These are phyloP conservation scores for Drosophila pseudoobscura DNA, from an alignment of 1,140 invertebrate genomes.

Conservation along the genomic window DNA sequence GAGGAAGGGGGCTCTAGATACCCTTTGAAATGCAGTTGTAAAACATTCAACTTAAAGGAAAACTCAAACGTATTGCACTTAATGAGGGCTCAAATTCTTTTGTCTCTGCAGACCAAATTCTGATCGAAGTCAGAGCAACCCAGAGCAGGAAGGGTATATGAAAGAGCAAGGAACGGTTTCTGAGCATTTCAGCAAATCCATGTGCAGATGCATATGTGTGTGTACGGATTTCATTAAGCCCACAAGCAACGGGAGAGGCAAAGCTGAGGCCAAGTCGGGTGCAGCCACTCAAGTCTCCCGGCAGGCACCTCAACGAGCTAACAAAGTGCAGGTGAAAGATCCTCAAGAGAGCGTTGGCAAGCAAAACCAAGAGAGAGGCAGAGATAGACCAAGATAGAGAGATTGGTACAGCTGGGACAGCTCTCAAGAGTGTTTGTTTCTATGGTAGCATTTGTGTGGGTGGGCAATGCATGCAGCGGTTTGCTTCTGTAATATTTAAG, in stretches of 20 bases:
- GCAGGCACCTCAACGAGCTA: constrained; percentile 43
- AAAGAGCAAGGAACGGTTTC: background rate
- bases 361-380: no score
- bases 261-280: background rate
- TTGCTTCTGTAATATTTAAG: constrained; percentile 35
- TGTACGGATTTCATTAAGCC: constrained; percentile 57
- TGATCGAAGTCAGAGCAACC: background rate
- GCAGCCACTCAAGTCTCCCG: constrained; percentile 52
- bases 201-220: constrained; percentile 2
- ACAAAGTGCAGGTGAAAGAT: constrained; percentile 55
- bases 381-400: background rate
- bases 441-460: background rate
- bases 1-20: background rate
- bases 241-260: constrained; percentile 8
- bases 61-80: background rate
- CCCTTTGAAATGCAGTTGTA: background rate
- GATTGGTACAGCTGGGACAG: constrained; percentile 7
- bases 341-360: constrained; percentile 31
- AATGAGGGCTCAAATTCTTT: no score
- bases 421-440: constrained; percentile 24
- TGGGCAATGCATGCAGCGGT: constrained; percentile 41
- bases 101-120: background rate
- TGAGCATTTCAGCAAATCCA: constrained; percentile 13
- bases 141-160: no score
- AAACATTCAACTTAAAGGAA: no score